Percentiles rank a stretch among this genome's conserved stretches.
phyloP scores from a whole-genome alignment of 2,797 vertebrate genomes.

The Xerus rutilus region DNA sequence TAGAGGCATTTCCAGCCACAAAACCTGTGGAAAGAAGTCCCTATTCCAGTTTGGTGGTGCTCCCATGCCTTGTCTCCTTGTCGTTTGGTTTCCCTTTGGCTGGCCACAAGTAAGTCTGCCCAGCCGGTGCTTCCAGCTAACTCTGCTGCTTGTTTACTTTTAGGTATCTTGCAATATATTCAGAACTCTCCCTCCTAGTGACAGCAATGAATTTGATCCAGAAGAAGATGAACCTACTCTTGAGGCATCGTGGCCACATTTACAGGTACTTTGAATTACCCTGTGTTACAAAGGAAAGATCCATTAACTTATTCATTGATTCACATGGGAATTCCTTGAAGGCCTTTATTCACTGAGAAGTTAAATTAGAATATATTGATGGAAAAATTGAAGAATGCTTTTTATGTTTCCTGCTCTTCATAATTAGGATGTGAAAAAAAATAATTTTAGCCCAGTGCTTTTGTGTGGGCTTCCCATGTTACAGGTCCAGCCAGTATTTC shows the following conservation, averaged over 20 bases:
- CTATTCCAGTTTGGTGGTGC: not conserved
- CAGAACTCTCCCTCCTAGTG: conserved; percentile 99
- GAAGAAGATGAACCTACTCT: conserved; percentile 99
- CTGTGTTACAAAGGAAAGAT: conserved; percentile 40
- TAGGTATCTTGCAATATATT: conserved; percentile 99
- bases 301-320: conserved; percentile 9
- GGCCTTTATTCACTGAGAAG: conserved; percentile 43
- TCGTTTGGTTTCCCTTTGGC: not conserved
- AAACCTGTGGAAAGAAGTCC: not conserved
- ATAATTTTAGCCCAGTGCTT: not conserved
- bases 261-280: conserved; percentile 92
- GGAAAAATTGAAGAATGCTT: not conserved
- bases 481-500: not conserved
- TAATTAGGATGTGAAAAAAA: not conserved
- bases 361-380: conserved; percentile 42
- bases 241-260: conserved; percentile 98
- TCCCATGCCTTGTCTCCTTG: not conserved
- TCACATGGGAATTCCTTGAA: conserved; percentile 49
- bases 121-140: conserved; percentile 71
- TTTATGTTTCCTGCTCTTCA: conserved; percentile 55
- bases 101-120: not conserved
- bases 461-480: not conserved
- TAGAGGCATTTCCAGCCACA: not conserved
- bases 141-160: conserved; percentile 77
- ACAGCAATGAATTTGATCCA: conserved; percentile 99